Conservation (phyloP, 2,888 invertebrate species). For the Euplexia lucipara region DNA sequence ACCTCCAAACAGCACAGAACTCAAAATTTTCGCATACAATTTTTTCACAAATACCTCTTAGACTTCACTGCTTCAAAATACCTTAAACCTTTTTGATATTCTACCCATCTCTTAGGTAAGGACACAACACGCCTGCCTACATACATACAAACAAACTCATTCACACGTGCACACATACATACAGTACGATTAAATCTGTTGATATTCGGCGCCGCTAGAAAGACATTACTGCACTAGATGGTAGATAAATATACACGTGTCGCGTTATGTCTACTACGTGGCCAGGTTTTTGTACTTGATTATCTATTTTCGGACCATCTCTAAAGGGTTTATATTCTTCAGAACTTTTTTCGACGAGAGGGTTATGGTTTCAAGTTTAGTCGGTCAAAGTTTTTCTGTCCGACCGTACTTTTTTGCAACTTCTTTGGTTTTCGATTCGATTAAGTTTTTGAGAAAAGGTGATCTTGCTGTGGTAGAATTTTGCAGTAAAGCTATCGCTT, state of each 20-base stretch:
- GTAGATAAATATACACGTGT: constrained; percentile 84
- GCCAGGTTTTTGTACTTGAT: constrained; percentile 67
- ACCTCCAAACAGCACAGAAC: not conserved
- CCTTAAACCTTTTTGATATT: constrained; percentile 40
- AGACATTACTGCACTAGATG: constrained; percentile 82
- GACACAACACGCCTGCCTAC: constrained; percentile 34
- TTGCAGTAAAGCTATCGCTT: constrained; percentile 8
- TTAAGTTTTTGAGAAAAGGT: not conserved
- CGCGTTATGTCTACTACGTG: constrained; percentile 83
- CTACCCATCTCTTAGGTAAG: constrained; percentile 43
- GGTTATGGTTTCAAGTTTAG: constrained; percentile 22
- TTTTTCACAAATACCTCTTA: constrained; percentile 1
- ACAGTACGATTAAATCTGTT: constrained; percentile 70
- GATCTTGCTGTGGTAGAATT: constrained; percentile 17
- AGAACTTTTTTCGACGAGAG: constrained; percentile 40
- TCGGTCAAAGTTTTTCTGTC: constrained; percentile 27
- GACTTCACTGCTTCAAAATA: constrained; percentile 19
- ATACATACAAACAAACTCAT: constrained; percentile 61
- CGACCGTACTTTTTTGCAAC: constrained; percentile 33
- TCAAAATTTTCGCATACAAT: not conserved
- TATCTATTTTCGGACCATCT: constrained; percentile 64
- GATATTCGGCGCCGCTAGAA: constrained; percentile 85
- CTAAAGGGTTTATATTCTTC: constrained; percentile 60
- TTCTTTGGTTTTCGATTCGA: not conserved
- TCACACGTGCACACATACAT: constrained; percentile 62